phyloP scores from a whole-genome alignment of 2,888 invertebrate species.

The Xylota segnis region DNA sequence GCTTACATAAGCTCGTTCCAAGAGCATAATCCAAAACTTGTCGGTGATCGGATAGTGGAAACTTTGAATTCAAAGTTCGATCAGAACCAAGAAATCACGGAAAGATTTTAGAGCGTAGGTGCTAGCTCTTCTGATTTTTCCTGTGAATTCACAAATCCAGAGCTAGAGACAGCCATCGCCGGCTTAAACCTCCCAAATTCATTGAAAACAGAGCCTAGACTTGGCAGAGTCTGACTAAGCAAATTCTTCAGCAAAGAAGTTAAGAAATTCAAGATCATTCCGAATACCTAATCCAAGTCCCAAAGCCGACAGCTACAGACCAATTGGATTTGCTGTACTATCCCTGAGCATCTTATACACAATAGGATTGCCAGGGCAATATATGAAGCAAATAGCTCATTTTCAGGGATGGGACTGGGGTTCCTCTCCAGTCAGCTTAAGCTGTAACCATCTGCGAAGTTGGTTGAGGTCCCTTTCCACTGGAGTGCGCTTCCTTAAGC shows the following conservation, averaged over 20 bases:
- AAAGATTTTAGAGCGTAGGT: background rate
- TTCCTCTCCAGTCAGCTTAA: too few relatives aligned
- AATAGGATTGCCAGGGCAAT: background rate
- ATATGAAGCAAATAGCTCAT: background rate
- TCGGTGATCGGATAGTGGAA: background rate
- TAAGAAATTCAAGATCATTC: background rate
- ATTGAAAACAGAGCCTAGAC: background rate
- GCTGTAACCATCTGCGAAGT: too few relatives aligned
- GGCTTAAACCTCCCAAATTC: background rate
- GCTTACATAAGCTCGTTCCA: background rate
- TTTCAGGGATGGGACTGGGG: too few relatives aligned
- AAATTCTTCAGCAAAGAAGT: background rate
- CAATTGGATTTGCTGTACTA: background rate
- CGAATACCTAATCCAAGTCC: background rate
- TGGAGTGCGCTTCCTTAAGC: too few relatives aligned
- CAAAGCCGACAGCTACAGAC: background rate
- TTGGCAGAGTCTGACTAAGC: background rate
- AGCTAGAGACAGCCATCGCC: background rate
- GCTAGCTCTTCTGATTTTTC: background rate
- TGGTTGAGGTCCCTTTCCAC: too few relatives aligned
- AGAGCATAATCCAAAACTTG: background rate
- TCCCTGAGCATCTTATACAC: background rate
- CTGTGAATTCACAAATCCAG: background rate
- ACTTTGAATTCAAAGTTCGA: background rate
- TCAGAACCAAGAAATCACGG: background rate